Evolutionary conservation across 2,888 invertebrate species (phyloP), one percentile per base, ranked within the genome.

Genomic region (Apotomis turbidana): DNA sequence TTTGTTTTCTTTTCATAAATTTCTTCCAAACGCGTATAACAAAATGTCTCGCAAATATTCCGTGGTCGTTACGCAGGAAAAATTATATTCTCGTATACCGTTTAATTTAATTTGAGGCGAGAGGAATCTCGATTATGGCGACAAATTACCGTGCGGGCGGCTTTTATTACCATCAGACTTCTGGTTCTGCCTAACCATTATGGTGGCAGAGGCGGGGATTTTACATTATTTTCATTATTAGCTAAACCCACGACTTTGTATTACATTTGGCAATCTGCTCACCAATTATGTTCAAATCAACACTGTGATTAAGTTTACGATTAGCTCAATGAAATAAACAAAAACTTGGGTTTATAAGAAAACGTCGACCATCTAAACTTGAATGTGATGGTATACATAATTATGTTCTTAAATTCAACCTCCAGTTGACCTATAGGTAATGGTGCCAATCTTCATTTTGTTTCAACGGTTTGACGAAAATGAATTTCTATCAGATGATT

Each of bases 51-150:
- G 74, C 75, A 79, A 79, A 80, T 78, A 78, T 77, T 76, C 75
- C 61, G 62, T 74, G 66, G 75, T 75, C 54, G 73, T 79, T 77
- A 68, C 68, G 70, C 69, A 52, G 66, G 73, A 68, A 78, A 78
- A 75, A 79, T 78, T 78, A 79, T 78, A 77, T 78, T 80, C 76
- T 78, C 77, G 79, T 81, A 79, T 82, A 83, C 85, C 80, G 79
- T 83, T 87, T 82, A 83, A 85, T 87, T 86, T 87, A 87, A 90
- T 89, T 90, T 88, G 84, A 84, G 83, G 81, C 82, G 83, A 81
- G 83, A 85, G 86, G 90, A 87, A 91, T 90, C 83, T 85, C 85
- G 84, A 85, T 87, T 87, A 88, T 84, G 85, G 87, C 86, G 89
- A 90, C 89, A 92, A 90, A 90, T 90, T 87, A 83, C 85, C 75